Conservation (phyloP, 2,113 vertebrate genomes). For the Pelodiscus sinensis region DNA sequence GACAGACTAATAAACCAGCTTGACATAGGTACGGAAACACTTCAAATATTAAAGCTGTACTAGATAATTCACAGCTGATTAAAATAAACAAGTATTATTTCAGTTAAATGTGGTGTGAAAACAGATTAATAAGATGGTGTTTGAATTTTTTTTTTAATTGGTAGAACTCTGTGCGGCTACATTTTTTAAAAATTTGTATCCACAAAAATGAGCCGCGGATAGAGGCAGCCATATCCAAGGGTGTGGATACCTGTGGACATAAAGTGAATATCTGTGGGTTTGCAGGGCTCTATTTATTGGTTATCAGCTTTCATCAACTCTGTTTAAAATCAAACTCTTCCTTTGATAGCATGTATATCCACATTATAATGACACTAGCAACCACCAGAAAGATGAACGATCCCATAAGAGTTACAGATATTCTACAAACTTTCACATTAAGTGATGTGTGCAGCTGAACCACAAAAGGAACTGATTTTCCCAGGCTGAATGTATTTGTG, state of each 20-base stretch:
- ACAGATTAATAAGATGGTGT: background rate
- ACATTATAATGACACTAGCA: background rate
- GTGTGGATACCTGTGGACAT: no score
- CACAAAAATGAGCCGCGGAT: no score
- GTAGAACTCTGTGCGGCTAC: no score
- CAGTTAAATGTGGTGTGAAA: background rate
- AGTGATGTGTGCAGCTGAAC: background rate
- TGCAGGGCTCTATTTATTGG: background rate
- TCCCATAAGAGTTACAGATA: background rate
- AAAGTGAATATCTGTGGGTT: no score
- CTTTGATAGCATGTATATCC: background rate
- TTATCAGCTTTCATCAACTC: background rate
- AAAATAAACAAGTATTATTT: background rate
- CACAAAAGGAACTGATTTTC: background rate
- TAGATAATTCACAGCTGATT: background rate
- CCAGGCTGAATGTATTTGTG: background rate
- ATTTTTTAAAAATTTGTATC: no score
- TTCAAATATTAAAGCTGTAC: background rate
- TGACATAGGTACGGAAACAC: background rate
- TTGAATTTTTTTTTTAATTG: background rate
- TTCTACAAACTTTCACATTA: constrained; percentile 14
- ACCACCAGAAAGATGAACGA: background rate
- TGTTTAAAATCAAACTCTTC: background rate
- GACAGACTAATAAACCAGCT: background rate
- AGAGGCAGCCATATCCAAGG: no score